phyloP scores from a whole-genome alignment of 2,113 vertebrate genomes.

The Phyllostomus hastatus region DNA sequence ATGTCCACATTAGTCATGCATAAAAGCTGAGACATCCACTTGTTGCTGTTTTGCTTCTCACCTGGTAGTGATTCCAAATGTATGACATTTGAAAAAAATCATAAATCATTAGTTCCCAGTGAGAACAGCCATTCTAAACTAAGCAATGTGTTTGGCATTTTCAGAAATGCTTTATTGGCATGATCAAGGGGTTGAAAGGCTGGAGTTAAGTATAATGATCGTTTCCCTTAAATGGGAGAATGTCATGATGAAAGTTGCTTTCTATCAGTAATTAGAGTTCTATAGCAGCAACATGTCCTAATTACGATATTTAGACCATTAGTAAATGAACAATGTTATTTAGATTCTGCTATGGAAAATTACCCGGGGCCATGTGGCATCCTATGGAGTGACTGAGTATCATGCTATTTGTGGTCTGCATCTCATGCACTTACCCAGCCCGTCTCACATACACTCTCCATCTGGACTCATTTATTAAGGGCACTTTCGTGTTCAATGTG shows the following conservation, averaged over 20 bases:
- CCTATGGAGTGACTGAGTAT: constrained; percentile 37
- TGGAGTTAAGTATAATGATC: constrained; percentile 64
- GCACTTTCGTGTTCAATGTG: constrained; percentile 2
- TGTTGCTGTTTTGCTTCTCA: constrained; percentile 30
- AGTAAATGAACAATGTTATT: constrained; percentile 65
- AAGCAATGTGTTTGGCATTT: constrained; percentile 64
- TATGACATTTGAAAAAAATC: not conserved
- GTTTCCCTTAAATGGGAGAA: constrained; percentile 56
- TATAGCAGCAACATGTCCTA: constrained; percentile 54
- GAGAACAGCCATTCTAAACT: constrained; percentile 40
- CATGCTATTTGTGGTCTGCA: constrained; percentile 50
- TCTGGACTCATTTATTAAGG: constrained; percentile 64
- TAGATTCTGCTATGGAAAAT: constrained; percentile 70
- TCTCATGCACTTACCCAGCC: not conserved
- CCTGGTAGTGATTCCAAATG: constrained; percentile 27
- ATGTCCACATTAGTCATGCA: not conserved
- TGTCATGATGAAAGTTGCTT: constrained; percentile 68
- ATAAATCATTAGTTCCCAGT: constrained; percentile 48
- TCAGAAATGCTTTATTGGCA: constrained; percentile 58
- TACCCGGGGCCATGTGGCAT: constrained; percentile 65
- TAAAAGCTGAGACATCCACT: not conserved
- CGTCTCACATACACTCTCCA: constrained; percentile 11
- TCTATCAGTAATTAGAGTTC: constrained; percentile 74
- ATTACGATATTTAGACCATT: constrained; percentile 72
- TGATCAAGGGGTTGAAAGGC: constrained; percentile 59